Evolutionary conservation across 2,797 vertebrate genomes (phyloP).

Genomic region (Sciurus carolinensis): DNA sequence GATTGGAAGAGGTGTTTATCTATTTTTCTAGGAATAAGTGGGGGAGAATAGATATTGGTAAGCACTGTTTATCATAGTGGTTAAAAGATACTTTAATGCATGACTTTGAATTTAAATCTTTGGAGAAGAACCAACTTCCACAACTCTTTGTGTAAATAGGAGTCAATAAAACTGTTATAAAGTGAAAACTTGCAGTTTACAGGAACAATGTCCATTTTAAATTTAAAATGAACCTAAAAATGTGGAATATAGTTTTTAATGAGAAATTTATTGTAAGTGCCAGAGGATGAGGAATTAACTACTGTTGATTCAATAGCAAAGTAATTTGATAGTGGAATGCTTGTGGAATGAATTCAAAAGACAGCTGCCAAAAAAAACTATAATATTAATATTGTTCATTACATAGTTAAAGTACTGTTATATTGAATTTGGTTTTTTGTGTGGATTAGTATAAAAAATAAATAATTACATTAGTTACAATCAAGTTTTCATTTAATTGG

Average conservation of each 20-base stretch:
- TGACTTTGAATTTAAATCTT: neutral
- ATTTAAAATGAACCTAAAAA: constrained; percentile 19
- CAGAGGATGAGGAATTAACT: neutral
- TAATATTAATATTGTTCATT: constrained; percentile 21
- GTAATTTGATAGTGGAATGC: neutral
- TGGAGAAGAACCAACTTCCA: neutral
- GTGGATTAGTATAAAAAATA: neutral
- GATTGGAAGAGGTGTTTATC: neutral
- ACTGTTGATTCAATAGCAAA: constrained; percentile 41
- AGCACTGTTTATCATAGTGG: neutral
- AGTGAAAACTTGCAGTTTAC: neutral
- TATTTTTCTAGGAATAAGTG: neutral
- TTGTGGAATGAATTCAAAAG: neutral
- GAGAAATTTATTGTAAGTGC: constrained; percentile 23
- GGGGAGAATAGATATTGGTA: neutral
- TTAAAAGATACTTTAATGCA: neutral
- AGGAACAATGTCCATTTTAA: neutral
- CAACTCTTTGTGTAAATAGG: neutral
- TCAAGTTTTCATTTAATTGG: constrained; percentile 42
- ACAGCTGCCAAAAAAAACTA: neutral
- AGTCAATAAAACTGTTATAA: neutral
- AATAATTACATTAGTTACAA: constrained; percentile 44
- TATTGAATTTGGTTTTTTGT: neutral
- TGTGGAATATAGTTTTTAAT: neutral
- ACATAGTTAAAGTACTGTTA: constrained; percentile 25